phyloP scores from a whole-genome alignment of 2,113 vertebrate species.

The Takifugu flavidus region DNA sequence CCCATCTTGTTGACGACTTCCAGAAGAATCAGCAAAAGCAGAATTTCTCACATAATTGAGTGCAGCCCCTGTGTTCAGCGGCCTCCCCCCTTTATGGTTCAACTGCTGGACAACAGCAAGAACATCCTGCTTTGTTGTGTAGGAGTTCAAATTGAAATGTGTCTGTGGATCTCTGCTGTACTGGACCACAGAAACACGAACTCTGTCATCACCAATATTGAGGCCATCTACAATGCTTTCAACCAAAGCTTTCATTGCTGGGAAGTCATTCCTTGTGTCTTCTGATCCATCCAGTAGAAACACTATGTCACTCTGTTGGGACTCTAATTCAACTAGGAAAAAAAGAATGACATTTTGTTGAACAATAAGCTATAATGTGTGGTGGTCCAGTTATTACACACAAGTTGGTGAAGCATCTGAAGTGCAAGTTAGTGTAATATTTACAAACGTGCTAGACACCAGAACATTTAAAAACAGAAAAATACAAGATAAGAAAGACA shows the following conservation, averaged over 20 bases:
- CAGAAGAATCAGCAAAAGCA: conserved; percentile 58
- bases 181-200: conserved; percentile 72
- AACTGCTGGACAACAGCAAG: conserved; percentile 56
- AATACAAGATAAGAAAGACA: not conserved
- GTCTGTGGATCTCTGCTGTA: conserved; percentile 65
- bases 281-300: conserved; percentile 77
- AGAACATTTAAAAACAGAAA: not conserved
- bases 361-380: conserved; percentile 16
- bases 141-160: conserved; percentile 69
- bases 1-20: conserved; percentile 68
- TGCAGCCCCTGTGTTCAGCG: conserved; percentile 66
- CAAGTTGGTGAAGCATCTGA: not conserved
- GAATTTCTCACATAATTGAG: conserved; percentile 65
- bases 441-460: not conserved
- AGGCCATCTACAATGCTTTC: conserved; percentile 66
- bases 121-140: conserved; percentile 59
- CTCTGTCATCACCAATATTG: conserved; percentile 59
- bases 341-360: conserved; percentile 48
- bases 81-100: conserved; percentile 66
- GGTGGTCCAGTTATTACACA: not conserved
- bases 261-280: conserved; percentile 65
- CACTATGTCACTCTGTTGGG: conserved; percentile 73
- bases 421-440: not conserved
- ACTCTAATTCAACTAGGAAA: conserved; percentile 71
- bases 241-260: conserved; percentile 82